Evolutionary conservation across 2,113 vertebrate species (phyloP).

Genomic region (Passer domesticus): DNA sequence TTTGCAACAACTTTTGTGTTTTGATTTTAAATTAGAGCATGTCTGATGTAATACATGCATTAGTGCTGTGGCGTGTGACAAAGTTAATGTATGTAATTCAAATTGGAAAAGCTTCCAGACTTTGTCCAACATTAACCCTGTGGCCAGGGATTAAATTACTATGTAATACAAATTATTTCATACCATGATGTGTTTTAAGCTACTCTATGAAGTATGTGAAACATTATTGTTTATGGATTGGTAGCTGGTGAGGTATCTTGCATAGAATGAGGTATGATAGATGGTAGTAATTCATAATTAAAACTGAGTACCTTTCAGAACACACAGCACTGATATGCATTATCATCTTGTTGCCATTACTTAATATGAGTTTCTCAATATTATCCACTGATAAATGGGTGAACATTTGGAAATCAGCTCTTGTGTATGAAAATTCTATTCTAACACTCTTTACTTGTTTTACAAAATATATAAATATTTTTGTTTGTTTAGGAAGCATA

Average conservation of each 20-base stretch:
- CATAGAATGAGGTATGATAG: slow-evolving; percentile 44
- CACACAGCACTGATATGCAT: not conserved
- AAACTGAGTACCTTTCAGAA: slow-evolving; percentile 52
- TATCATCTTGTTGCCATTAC: slow-evolving; percentile 22
- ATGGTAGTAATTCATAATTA: slow-evolving; percentile 50
- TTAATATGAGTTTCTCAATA: slow-evolving; percentile 8
- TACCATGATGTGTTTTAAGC: slow-evolving; percentile 76
- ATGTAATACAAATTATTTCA: slow-evolving; percentile 80
- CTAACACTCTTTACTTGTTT: slow-evolving; percentile 1
- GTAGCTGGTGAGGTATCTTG: slow-evolving; percentile 64
- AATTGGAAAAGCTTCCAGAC: slow-evolving; percentile 81
- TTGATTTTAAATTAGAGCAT: slow-evolving; percentile 72
- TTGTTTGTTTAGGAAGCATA: not conserved
- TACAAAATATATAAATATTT: not conserved
- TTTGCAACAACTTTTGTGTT: slow-evolving; percentile 75
- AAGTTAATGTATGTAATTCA: slow-evolving; percentile 82
- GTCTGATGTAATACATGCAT: slow-evolving; percentile 78
- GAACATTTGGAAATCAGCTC: slow-evolving; percentile 18
- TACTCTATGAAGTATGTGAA: slow-evolving; percentile 78
- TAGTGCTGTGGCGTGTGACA: slow-evolving; percentile 78
- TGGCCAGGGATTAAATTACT: slow-evolving; percentile 80
- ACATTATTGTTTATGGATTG: slow-evolving; percentile 66
- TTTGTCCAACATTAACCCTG: slow-evolving; percentile 78
- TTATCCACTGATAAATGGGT: slow-evolving; percentile 23
- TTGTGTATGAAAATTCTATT: slow-evolving; percentile 15